Conservation (phyloP, 2,113 vertebrate genomes). For the Varanus salvator region DNA sequence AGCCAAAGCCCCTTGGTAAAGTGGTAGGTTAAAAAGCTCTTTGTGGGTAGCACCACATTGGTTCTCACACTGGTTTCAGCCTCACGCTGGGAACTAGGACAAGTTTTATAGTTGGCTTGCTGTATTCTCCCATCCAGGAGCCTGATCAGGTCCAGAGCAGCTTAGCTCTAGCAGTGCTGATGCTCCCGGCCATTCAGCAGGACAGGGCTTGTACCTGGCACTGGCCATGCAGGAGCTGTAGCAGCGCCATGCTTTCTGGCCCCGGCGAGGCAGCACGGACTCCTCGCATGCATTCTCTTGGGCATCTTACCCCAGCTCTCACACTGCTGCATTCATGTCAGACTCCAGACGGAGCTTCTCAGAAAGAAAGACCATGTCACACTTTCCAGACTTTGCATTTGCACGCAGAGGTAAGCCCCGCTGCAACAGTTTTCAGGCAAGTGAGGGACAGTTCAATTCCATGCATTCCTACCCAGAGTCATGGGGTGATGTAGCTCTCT, state of each 20-base stretch:
- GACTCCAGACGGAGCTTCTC: neutral
- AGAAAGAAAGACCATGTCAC: neutral
- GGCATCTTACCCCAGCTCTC: neutral
- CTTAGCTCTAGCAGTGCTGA: neutral
- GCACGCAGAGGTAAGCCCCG: no score
- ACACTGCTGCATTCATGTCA: neutral
- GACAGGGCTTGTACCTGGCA: neutral
- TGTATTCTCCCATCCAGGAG: neutral
- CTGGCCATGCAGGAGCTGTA: neutral
- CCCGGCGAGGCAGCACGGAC: neutral
- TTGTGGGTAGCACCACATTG: no score
- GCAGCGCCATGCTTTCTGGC: neutral
- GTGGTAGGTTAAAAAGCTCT: no score
- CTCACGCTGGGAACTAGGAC: neutral
- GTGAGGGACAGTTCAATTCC: no score
- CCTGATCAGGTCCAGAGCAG: neutral
- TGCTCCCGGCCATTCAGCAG: neutral
- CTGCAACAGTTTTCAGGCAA: no score
- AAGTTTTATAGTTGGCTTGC: no score
- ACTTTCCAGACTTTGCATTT: neutral
- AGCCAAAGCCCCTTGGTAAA: no score
- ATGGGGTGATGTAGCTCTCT: no score
- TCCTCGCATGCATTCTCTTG: neutral
- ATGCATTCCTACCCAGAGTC: no score
- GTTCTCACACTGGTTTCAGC: no score